Conservation (phyloP, 2,888 invertebrate genomes). For the Drosophila greeni region DNA sequence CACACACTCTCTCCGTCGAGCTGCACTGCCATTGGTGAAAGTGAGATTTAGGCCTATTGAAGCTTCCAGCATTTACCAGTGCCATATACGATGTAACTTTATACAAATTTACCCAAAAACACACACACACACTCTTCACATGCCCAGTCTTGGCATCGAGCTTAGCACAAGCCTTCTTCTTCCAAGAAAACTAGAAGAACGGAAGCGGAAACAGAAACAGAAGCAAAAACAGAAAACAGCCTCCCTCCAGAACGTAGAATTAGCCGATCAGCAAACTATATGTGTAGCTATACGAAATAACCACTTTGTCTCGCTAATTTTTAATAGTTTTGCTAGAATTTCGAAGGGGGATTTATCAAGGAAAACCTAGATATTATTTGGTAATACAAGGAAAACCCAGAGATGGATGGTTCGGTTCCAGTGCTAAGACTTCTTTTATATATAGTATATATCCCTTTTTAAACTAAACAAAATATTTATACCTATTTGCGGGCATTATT, state of each 20-base stretch:
- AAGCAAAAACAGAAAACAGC: slow-evolving; percentile 15
- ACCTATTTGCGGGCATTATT: slow-evolving; percentile 3
- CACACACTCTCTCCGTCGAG: slow-evolving; percentile 20
- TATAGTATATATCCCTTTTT: not conserved
- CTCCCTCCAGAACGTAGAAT: slow-evolving; percentile 31
- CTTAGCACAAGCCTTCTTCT: slow-evolving; percentile 60
- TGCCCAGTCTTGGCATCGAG: slow-evolving; percentile 55
- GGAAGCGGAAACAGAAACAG: not conserved
- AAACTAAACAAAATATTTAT: not conserved
- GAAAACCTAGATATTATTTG: not conserved
- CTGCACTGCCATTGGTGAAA: slow-evolving; percentile 44
- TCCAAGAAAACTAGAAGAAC: slow-evolving; percentile 6
- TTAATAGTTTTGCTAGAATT: not conserved
- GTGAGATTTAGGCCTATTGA: slow-evolving; percentile 40
- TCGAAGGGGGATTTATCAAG: not conserved
- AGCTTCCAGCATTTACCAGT: slow-evolving; percentile 49
- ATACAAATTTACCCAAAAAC: slow-evolving; percentile 25
- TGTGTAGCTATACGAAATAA: slow-evolving; percentile 6
- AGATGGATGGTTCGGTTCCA: slow-evolving; percentile 15
- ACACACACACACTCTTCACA: slow-evolving; percentile 4
- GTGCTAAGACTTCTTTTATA: slow-evolving; percentile 4
- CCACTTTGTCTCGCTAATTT: not conserved
- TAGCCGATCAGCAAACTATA: slow-evolving; percentile 19
- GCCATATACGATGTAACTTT: slow-evolving; percentile 38
- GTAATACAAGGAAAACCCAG: slow-evolving; percentile 7